Conservation (phyloP, 2,113 vertebrate genomes). For the Boulengeromyrus knoepffleri region DNA sequence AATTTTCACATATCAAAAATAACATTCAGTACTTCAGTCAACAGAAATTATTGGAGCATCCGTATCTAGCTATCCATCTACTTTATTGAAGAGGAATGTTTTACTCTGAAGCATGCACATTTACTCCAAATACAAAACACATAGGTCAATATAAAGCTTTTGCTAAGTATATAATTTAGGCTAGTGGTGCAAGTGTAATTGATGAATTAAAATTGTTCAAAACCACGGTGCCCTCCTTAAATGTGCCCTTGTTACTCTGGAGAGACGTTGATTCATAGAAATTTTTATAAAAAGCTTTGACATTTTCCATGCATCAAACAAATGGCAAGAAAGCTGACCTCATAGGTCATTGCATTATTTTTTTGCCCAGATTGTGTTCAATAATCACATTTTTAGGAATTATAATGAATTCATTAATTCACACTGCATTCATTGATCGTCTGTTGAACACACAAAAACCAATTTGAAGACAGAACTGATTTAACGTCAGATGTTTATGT, state of each 20-base stretch:
- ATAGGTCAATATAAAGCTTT: not conserved
- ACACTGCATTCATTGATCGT: not conserved
- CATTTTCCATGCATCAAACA: not conserved
- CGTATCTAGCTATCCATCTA: not conserved
- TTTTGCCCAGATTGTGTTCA: not conserved
- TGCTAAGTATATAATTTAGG: not conserved
- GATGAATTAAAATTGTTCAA: not conserved
- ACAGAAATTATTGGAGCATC: not conserved
- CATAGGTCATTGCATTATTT: not conserved
- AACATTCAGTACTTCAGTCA: not conserved
- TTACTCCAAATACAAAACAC: not conserved
- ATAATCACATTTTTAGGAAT: slow-evolving; percentile 1
- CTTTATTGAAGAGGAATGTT: not conserved
- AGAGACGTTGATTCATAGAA: not conserved
- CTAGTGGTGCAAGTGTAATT: not conserved
- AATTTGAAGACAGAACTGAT: not conserved
- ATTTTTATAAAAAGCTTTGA: not conserved
- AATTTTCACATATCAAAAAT: not conserved
- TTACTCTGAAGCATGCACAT: not conserved
- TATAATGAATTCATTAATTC: slow-evolving; percentile 6
- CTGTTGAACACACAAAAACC: not conserved
- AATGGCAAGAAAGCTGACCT: not conserved
- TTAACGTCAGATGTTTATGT: not conserved
- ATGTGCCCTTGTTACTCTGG: not conserved
- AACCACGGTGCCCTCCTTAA: not conserved